Base-by-base conservation (phyloP, 2,797 vertebrate species). In the Paedocypris micromegethes region DNA sequence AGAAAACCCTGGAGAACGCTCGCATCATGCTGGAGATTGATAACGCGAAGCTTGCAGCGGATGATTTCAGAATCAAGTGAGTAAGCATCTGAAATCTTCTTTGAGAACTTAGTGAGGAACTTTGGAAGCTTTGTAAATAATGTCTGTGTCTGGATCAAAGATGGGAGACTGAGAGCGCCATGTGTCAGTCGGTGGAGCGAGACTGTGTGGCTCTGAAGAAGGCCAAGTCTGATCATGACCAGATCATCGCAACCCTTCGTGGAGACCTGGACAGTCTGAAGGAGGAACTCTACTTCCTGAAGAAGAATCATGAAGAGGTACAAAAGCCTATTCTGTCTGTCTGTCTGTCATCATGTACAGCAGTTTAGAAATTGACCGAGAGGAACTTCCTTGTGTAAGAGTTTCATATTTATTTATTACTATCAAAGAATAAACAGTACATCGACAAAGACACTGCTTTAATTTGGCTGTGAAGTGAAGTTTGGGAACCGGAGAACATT, bases 41-140 rank as follows among this genome's bases (percentile, higher is more conserved):
- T 83, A 92, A 92, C 2, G 91, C 91, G 55, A 92, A 88, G 77
- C 81, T 92, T 78, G 91, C 91, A 4, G 89, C 90, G 2, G 90
- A 92, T 74, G 91, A 92, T 82, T 92, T 92, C 86, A 88, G 87
- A 80, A 86, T 90, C 80, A 92, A 92, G 91, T 91, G 70, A 86
- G 90, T 81, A n/a, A 64, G 49, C 46, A 5, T 39, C 38, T 50
- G 6, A 8, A 9, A 44, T 53, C 37, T 5, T 53, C 47, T 43
- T 6, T 47, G 7, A 43, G 58, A 52, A 38, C 38, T 4, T 44
- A n/a, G 2, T 37, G 48, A 52, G 9, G 9, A 46, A 8, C 43
- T 51, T 53, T 9, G 6, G 1, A 4, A 64, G 53, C 5, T 39
- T 39, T 38, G 5, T 6, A 42, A 5, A 47, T 41, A 6, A 45